Percentiles rank a stretch among this genome's conserved stretches.
Evolutionary conservation across 1,140 invertebrate genomes (phyloP).

Genomic region (Tetragnatha versicolor): DNA sequence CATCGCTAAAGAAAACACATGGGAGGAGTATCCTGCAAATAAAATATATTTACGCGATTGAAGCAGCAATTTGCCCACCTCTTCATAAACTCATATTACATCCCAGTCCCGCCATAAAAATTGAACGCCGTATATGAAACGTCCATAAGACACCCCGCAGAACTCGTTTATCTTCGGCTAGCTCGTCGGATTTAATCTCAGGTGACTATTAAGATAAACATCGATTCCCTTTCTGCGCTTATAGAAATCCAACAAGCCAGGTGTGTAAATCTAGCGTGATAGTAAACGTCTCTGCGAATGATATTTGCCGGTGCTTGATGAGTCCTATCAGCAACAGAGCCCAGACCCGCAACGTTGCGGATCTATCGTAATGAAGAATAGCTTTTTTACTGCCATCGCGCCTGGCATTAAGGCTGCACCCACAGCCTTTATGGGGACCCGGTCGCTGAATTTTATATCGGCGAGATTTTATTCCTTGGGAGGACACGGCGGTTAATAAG

Average conservation of each 20-base stretch:
- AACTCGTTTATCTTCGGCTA: background rate
- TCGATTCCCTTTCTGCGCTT: background rate
- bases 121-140: too few relatives aligned
- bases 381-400: conserved; percentile 49
- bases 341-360: conserved; percentile 32
- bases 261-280: conserved; percentile 34
- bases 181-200: background rate
- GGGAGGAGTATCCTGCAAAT: too few relatives aligned
- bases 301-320: conserved; percentile 32
- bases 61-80: too few relatives aligned
- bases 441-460: too few relatives aligned
- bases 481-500: too few relatives aligned
- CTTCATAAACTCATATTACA: too few relatives aligned
- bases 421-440: too few relatives aligned
- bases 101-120: too few relatives aligned
- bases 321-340: conserved; percentile 11
- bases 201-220: background rate
- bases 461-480: too few relatives aligned
- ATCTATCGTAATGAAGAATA: conserved; percentile 47
- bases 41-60: too few relatives aligned
- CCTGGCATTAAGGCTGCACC: conserved; percentile 47
- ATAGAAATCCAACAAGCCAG: background rate
- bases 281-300: conserved; percentile 27
- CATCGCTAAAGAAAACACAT: too few relatives aligned
- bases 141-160: too few relatives aligned